A percentile compares a stretch with the other conserved stretches of the same genome.
Evolutionary conservation across 2,888 invertebrate species (phyloP).

Genomic region (Synergus gifuensis): DNA sequence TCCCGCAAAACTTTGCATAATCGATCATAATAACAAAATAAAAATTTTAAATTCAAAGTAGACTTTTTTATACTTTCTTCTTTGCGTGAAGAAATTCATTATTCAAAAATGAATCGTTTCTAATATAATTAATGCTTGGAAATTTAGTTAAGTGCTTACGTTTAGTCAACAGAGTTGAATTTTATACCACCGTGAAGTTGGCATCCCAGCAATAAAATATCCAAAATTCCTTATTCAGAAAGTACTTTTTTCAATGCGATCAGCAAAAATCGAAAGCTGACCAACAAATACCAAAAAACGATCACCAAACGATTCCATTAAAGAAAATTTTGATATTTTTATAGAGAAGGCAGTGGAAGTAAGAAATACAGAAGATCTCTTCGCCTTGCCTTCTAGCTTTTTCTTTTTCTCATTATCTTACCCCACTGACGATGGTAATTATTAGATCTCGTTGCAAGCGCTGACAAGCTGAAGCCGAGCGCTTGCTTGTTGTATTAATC

Average conservation of each 20-base stretch:
- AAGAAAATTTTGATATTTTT: no score
- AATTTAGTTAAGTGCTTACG: no score
- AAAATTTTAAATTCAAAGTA: constrained; percentile 46
- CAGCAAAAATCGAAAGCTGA: no score
- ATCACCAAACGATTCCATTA: no score
- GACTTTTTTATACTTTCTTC: constrained; percentile 1
- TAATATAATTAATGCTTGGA: background rate
- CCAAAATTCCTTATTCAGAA: no score
- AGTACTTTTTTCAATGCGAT: no score
- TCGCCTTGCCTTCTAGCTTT: background rate
- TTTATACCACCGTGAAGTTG: no score
- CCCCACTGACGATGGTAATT: constrained; percentile 57
- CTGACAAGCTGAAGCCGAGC: constrained; percentile 65
- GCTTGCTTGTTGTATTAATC: constrained; percentile 66
- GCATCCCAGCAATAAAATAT: no score
- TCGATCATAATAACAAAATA: constrained; percentile 48
- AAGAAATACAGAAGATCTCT: background rate
- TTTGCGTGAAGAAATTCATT: constrained; percentile 36
- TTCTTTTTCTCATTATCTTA: constrained; percentile 43
- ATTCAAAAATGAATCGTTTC: background rate
- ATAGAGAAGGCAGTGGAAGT: background rate
- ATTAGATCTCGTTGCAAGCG: constrained; percentile 60
- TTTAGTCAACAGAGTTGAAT: no score
- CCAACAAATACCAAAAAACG: no score
- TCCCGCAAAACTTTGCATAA: constrained; percentile 56